A percentile compares a stretch with the other conserved stretches of the same genome.
Conservation (phyloP, 2,797 vertebrate species). For the Furcifer pardalis region DNA sequence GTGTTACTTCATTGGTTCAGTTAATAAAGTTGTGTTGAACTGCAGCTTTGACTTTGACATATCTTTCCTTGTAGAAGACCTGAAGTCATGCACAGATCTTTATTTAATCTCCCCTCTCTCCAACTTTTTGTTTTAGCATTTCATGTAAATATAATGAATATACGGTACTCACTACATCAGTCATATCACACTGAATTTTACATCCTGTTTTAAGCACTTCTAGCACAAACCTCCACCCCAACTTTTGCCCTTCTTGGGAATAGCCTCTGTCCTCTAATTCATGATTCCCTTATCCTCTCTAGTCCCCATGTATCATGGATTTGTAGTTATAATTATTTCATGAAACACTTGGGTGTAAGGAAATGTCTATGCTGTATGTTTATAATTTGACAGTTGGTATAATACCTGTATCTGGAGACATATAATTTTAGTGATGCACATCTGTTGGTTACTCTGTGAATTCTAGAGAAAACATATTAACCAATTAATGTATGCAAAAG, state of each 20-base stretch:
- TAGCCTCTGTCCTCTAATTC: not conserved
- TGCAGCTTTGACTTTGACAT: too few relatives aligned
- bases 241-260: not conserved
- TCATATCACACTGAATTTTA: not conserved
- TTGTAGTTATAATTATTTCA: constrained; percentile 28
- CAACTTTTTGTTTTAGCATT: not conserved
- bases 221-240: not conserved
- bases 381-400: constrained; percentile 29
- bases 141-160: not conserved
- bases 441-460: constrained; percentile 19
- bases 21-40: too few relatives aligned
- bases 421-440: constrained; percentile 29
- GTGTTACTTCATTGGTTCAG: too few relatives aligned
- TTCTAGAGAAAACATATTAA: constrained; percentile 27
- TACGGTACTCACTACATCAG: not conserved
- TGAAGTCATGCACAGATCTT: too few relatives aligned
- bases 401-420: constrained; percentile 27
- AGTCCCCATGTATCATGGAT: constrained; percentile 6
- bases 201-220: not conserved
- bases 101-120: not conserved
- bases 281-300: not conserved
- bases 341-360: constrained; percentile 29
- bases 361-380: constrained; percentile 10
- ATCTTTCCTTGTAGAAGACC: too few relatives aligned
- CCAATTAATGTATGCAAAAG: constrained; percentile 8